A percentile compares a stretch with the other conserved stretches of the same genome.
phyloP scores from a whole-genome alignment of 2,113 vertebrate species.

The Neolamprologus ventralis region DNA sequence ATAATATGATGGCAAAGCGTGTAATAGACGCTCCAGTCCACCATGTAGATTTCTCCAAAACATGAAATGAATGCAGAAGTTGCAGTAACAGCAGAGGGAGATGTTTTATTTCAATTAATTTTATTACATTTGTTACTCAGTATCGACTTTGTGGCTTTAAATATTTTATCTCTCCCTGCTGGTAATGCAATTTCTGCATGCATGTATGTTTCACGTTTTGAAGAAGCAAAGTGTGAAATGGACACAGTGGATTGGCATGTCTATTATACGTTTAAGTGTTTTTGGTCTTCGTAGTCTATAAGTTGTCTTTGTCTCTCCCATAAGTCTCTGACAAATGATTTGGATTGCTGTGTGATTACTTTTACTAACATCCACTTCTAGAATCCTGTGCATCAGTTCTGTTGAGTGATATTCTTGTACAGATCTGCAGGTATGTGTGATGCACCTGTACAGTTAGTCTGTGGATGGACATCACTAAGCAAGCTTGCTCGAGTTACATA shows the following conservation, averaged over 20 bases:
- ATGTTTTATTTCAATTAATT: background rate
- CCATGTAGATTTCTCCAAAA: background rate
- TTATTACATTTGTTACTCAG: background rate
- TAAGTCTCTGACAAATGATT: background rate
- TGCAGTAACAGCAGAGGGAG: background rate
- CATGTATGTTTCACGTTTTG: fast-evolving
- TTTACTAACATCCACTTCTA: background rate
- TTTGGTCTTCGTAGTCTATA: fast-evolving
- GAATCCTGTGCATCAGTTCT: background rate
- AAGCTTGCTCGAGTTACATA: fast-evolving
- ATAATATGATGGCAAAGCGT: background rate
- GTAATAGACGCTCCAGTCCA: background rate
- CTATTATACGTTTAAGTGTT: background rate
- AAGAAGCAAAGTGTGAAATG: background rate
- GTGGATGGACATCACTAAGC: background rate
- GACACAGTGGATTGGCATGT: background rate
- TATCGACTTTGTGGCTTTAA: background rate
- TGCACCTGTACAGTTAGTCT: background rate
- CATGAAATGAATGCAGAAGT: background rate
- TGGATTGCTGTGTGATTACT: background rate
- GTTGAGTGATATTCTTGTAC: fast-evolving
- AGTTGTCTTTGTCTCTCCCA: background rate
- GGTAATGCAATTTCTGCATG: background rate
- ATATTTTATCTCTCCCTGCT: background rate
- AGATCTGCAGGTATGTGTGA: background rate